phyloP scores from a whole-genome alignment of 2,797 vertebrate species.

The Cygnus olor region DNA sequence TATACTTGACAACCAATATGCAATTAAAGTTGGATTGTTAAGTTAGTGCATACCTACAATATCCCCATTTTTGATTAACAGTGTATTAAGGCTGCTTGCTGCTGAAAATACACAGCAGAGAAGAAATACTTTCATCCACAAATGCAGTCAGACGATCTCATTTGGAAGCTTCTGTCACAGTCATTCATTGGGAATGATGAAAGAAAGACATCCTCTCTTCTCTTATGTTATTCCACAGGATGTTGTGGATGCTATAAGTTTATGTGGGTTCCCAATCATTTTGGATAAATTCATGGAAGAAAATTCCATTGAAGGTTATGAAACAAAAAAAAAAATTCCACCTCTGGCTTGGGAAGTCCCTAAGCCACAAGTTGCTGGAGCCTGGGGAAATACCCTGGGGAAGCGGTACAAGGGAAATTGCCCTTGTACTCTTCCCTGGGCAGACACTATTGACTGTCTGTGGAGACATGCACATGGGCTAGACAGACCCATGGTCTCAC shows the following conservation, averaged over 20 bases:
- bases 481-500: not conserved
- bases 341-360: slow-evolving; percentile 5
- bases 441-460: not conserved
- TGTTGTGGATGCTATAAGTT: slow-evolving; percentile 16
- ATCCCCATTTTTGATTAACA: slow-evolving; percentile 64
- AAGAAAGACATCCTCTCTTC: slow-evolving; percentile 38
- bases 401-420: not conserved
- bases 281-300: slow-evolving; percentile 1
- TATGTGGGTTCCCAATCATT: not conserved
- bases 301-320: slow-evolving; percentile 26
- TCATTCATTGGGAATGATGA: slow-evolving; percentile 38
- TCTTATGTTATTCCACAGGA: slow-evolving; percentile 35
- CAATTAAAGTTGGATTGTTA: slow-evolving; percentile 61
- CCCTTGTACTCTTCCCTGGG: not conserved
- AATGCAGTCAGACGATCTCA: slow-evolving; percentile 39
- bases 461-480: not conserved
- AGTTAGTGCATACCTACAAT: slow-evolving; percentile 72
- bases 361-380: not conserved
- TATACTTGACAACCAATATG: slow-evolving; percentile 51
- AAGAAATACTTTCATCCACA: slow-evolving; percentile 48
- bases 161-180: slow-evolving; percentile 11
- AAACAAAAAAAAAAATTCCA: not conserved
- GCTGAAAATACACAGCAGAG: slow-evolving; percentile 60
- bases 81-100: slow-evolving; percentile 66
- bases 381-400: not conserved